A percentile compares a stretch with the other conserved stretches of the same genome.
Evolutionary conservation across 2,113 vertebrate genomes (phyloP).

Genomic region (Cheirogaleus medius): DNA sequence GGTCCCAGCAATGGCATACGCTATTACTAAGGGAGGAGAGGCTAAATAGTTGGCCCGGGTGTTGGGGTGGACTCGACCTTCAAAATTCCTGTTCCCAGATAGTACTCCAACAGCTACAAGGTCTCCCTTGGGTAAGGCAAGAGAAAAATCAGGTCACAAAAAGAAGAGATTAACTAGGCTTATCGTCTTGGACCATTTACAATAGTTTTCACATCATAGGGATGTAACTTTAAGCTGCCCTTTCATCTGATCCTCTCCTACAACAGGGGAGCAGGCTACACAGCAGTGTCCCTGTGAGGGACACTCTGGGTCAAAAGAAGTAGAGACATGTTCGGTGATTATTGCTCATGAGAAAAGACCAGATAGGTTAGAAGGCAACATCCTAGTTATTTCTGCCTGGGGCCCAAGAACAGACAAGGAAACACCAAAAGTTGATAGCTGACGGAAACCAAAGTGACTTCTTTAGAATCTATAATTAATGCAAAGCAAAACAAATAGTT

Average conservation of each 20-base stretch:
- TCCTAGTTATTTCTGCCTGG: not conserved
- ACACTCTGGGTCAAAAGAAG: not conserved
- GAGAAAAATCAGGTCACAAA: not conserved
- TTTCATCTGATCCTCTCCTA: not conserved
- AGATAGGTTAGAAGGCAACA: not conserved
- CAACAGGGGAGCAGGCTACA: not conserved
- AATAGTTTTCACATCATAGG: not conserved
- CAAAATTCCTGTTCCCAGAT: slow-evolving; percentile 98
- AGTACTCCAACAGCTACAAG: slow-evolving; percentile 94
- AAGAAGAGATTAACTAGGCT: not conserved
- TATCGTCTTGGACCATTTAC: not conserved
- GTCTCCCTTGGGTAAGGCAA: slow-evolving; percentile 89
- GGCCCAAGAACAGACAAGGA: not conserved
- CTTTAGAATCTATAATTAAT: not conserved
- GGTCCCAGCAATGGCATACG: slow-evolving; percentile 96
- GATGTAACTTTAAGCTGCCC: not conserved
- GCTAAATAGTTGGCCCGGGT: slow-evolving; percentile 98
- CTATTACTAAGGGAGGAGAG: slow-evolving; percentile 95
- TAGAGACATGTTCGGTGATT: not conserved
- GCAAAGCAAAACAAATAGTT: not conserved
- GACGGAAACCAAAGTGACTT: not conserved
- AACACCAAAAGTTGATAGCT: not conserved
- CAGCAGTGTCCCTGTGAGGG: not conserved
- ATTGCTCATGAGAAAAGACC: not conserved
- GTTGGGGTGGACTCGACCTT: slow-evolving; percentile 97